Base-by-base conservation (phyloP, 2,888 invertebrate species). In the Patella ulyssiponensis region DNA sequence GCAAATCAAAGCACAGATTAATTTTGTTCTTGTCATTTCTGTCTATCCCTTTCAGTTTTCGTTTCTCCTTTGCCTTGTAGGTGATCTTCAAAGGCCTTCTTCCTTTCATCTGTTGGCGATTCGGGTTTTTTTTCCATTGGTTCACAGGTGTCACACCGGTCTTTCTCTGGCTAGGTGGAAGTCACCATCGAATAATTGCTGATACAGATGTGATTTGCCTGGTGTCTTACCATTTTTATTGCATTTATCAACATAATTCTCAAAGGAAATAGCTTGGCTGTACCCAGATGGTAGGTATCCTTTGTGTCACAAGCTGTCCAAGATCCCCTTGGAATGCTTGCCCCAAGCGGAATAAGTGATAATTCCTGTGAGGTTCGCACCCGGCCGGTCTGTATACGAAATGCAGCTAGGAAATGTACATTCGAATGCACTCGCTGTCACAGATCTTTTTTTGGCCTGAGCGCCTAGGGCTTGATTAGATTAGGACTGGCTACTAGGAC, bases 111-210 rank as follows among this genome's bases (percentile, higher is more conserved):
- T 51, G 75, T 53, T 69, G 75, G 75, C 12, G 11, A 27, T 64
- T 51, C 12, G 5, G n/a, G n/a, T n/a, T 33, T 75, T n/a, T 9
- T 23, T 53, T 69, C 53, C 17, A 33, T 23, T 51, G 33, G 53
- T n/a, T 78, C 78, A 73, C 78, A 78, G 7, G 23, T 71, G 52
- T 78, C 78, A 56, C 78, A 78, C n/a, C 72, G 4, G 69, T 78
- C 78, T 20, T 54, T 73, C n/a, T 76, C 69, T 2, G 76, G 79
- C n/a, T 11, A 69, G 12, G 15, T 79, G 76, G 54, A 79, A 76
- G 7, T 17, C 76, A 4, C 79, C 72, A 44, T 76, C 72, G 58
- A 80, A 80, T 23, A 79, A 77, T 2, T 80, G 44, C 1, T 78
- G 17, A 71, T 80, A 80, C 20, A 77, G n/a, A 51, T 80, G 77